Percentiles rank a stretch among this genome's conserved stretches.
phyloP scores from a whole-genome alignment of 2,113 vertebrate species.

The Anhinga rufa region DNA sequence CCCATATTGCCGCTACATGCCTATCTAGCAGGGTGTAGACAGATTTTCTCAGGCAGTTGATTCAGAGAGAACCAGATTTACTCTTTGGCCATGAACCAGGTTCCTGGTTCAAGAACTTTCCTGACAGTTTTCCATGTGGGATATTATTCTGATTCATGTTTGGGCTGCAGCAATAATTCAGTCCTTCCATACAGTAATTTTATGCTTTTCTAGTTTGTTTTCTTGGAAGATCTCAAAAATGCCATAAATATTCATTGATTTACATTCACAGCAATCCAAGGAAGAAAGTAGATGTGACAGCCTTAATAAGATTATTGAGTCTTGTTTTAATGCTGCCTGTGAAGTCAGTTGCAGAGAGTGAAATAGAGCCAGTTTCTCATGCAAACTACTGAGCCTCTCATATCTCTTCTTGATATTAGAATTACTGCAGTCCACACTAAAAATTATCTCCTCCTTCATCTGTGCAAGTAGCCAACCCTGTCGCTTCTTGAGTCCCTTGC shows the following conservation, averaged over 20 bases:
- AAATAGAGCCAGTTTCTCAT: not conserved
- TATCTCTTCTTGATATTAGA: not conserved
- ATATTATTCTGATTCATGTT: constrained; percentile 45
- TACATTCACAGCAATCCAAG: not conserved
- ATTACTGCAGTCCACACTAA: not conserved
- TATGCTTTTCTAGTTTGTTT: constrained; percentile 30
- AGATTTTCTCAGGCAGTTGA: constrained; percentile 40
- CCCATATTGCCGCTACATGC: not conserved
- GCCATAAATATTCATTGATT: constrained; percentile 16
- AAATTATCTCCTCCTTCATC: not conserved
- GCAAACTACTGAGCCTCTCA: not conserved
- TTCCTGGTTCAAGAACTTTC: constrained; percentile 44
- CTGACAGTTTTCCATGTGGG: constrained; percentile 7
- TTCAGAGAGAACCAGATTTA: constrained; percentile 48
- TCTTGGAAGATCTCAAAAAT: constrained; percentile 29
- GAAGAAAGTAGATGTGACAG: not conserved
- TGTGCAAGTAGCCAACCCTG: not conserved
- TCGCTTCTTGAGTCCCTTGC: not conserved
- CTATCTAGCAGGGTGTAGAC: not conserved
- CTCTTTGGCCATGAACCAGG: constrained; percentile 12
- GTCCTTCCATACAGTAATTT: constrained; percentile 9
- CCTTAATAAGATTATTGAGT: not conserved
- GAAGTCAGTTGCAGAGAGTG: not conserved
- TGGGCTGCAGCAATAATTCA: constrained; percentile 27
- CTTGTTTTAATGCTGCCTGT: not conserved